Evolutionary conservation across 2,888 invertebrate species (phyloP).

Genomic region (Lomographa bimaculata): DNA sequence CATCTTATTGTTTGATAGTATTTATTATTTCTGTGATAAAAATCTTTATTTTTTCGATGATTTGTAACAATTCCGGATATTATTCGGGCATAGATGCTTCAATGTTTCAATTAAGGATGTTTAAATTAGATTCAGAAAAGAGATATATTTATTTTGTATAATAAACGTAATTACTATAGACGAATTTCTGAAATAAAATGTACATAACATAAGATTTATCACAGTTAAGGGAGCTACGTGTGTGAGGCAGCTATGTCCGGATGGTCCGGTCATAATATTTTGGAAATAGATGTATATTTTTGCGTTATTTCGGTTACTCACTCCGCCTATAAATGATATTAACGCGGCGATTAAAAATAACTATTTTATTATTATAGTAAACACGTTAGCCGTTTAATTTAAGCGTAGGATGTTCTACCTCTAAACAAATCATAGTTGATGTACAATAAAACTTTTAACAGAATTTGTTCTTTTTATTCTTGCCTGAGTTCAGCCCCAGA

Average conservation of each 20-base stretch:
- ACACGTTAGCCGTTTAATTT: slow-evolving; percentile 76
- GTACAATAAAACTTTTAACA: slow-evolving; percentile 83
- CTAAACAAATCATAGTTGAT: slow-evolving; percentile 82
- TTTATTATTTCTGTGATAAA: slow-evolving; percentile 81
- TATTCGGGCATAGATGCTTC: slow-evolving; percentile 27
- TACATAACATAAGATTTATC: slow-evolving; percentile 16
- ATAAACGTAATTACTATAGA: slow-evolving; percentile 10
- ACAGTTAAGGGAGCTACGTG: slow-evolving; percentile 18
- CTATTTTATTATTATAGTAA: slow-evolving; percentile 66
- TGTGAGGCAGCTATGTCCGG: slow-evolving; percentile 39
- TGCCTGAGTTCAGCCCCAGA: too few relatives aligned
- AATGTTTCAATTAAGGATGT: slow-evolving; percentile 8
- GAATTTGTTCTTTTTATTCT: slow-evolving; percentile 51
- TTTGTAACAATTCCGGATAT: slow-evolving; percentile 31
- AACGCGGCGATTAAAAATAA: slow-evolving; percentile 65
- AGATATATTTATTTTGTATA: slow-evolving; percentile 33
- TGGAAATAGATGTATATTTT: slow-evolving; percentile 34
- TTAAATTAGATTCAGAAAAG: slow-evolving; percentile 21
- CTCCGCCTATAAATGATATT: slow-evolving; percentile 78
- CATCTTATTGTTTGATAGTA: slow-evolving; percentile 71
- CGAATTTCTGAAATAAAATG: slow-evolving; percentile 11
- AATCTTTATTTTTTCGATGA: slow-evolving; percentile 45
- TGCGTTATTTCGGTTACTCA: slow-evolving; percentile 57
- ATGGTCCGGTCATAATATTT: slow-evolving; percentile 19
- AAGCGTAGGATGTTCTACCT: slow-evolving; percentile 83